Evolutionary conservation across 1,140 invertebrate genomes (phyloP), one percentile per base, ranked within the genome.

Genomic region (Magallana ariakensis): DNA sequence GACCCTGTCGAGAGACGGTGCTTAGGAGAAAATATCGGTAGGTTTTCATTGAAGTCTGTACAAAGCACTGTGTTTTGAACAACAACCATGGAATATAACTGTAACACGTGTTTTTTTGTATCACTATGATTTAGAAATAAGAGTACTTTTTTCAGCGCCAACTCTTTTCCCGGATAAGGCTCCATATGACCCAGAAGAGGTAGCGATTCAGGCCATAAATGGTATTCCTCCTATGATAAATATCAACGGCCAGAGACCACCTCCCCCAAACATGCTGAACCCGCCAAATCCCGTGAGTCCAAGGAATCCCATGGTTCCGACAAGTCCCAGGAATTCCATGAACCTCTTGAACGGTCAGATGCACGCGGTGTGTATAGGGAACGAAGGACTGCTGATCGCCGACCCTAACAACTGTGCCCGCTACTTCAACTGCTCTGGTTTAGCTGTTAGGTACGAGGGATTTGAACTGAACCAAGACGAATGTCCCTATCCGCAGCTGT

Each of bases 401-500:
- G 91, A 91, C 81, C 91, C 90, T 0, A 66, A 85, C 80, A 92
- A 93, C 86, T 93, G 92, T 85, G 92, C 91, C 8, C 85, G 91
- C 22, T 93, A 91, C 80, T 92, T 87, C 81, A 91, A 93, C 86
- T 93, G 93, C 80, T 90, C 89, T 62, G 54, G 87, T 4, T 85
- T 82, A 10, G 88, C 86, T 11, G 86, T 84, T 19, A 81, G 56
- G 57, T 86, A 86, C 66, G 87, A 85, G 26, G 91, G 88, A 82
- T 86, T 89, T 26, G 75, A 53, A 46, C 85, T 80, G 11, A 92
- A 90, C 66, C 91, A 92, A 13, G 81, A 87, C 9, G 91, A 93
- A 83, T 93, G 92, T 85, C 86, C 88, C 1, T 93, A 92, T 85
- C 92, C 92, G 22, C 89, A 92, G 56, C 85, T 93, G 15, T 93